phyloP scores from a whole-genome alignment of 2,113 vertebrate genomes.

The Sterna hirundo region DNA sequence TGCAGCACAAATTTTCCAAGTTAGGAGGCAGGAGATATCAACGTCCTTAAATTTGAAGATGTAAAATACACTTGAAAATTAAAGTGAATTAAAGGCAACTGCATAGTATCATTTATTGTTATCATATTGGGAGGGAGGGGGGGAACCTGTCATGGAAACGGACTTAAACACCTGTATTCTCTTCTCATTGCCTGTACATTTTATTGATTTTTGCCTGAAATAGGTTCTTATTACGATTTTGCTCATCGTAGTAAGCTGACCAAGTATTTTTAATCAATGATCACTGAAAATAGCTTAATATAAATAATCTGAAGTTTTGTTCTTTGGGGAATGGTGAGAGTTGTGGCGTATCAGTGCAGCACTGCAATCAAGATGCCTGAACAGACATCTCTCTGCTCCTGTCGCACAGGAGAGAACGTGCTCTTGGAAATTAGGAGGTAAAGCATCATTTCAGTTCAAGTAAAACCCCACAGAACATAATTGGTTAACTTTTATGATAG shows the following conservation, averaged over 20 bases:
- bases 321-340: background rate
- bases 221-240: background rate
- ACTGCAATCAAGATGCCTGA: background rate
- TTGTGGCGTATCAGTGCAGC: background rate
- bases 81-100: background rate
- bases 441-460: background rate
- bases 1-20: background rate
- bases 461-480: background rate
- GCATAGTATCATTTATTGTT: background rate
- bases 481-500: background rate
- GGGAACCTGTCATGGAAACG: background rate
- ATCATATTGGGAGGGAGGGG: no score
- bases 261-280: background rate
- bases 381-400: background rate
- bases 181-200: background rate
- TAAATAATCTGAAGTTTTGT: background rate
- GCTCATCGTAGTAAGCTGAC: background rate
- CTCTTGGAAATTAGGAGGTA: background rate
- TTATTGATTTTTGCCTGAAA: background rate
- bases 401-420: rapidly evolving
- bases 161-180: background rate
- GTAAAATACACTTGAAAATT: background rate
- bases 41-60: background rate
- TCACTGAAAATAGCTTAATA: background rate
- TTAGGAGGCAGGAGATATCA: background rate